These are phyloP conservation scores for Ormyrus thymus DNA, from an alignment of 2,888 invertebrate genomes.

Conservation along the genomic window DNA sequence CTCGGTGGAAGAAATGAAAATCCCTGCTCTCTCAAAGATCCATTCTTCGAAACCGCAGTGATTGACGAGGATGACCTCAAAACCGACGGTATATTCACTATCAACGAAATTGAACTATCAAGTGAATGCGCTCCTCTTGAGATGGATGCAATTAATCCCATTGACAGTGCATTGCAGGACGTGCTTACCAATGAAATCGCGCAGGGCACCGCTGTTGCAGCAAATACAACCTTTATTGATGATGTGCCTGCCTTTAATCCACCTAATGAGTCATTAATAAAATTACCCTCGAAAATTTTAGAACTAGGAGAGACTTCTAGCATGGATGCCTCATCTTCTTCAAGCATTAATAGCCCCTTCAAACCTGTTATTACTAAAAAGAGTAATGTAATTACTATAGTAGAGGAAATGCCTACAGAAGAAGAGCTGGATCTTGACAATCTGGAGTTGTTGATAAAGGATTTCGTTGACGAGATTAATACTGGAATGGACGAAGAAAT, in stretches of 20 bases:
- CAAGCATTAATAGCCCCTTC: conserved; percentile 2
- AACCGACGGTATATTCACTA: conserved; percentile 35
- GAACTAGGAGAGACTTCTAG: conserved; percentile 26
- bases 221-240: neutral
- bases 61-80: conserved; percentile 42
- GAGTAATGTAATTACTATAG: neutral
- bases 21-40: conserved; percentile 35
- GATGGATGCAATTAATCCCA: conserved; percentile 36
- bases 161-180: conserved; percentile 39
- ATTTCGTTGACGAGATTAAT: conserved; percentile 45
- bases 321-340: conserved; percentile 29
- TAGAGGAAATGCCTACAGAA: neutral
- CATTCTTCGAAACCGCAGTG: conserved; percentile 31
- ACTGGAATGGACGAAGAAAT: no score
- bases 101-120: conserved; percentile 28
- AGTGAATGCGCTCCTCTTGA: conserved; percentile 30
- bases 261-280: conserved; percentile 11
- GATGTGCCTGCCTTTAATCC: neutral
- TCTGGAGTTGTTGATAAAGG: conserved; percentile 36
- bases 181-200: conserved; percentile 30
- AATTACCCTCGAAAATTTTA: conserved; percentile 22
- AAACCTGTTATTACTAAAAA: neutral
- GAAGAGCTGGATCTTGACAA: conserved; percentile 26
- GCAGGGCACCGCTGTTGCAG: neutral
- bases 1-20: conserved; percentile 16